Conservation (phyloP, 2,797 vertebrate species). For the Neopelma chrysocephalum region DNA sequence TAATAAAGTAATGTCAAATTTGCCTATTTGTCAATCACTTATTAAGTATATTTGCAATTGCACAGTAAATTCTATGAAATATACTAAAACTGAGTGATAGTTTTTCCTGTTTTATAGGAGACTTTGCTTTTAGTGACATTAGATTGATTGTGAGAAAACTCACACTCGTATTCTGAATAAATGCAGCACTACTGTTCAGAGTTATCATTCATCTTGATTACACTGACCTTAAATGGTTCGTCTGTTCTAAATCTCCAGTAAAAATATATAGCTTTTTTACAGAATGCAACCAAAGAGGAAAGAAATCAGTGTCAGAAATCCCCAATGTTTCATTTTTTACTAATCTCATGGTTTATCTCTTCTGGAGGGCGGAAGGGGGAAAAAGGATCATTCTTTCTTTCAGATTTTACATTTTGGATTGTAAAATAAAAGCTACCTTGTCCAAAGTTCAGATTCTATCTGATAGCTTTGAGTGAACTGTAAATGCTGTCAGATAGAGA, state of each 20-base stretch:
- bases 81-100: not conserved
- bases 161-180: not conserved
- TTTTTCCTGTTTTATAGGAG: constrained; percentile 14
- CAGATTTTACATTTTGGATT: not conserved
- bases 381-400: not conserved
- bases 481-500: not conserved
- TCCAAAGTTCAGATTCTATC: not conserved
- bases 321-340: not conserved
- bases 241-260: constrained; percentile 46
- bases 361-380: too few species aligned
- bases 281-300: not conserved
- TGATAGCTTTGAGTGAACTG: not conserved
- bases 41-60: constrained; percentile 5
- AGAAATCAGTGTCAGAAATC: not conserved
- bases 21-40: constrained; percentile 9
- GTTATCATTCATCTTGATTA: constrained; percentile 39
- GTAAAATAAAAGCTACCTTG: not conserved
- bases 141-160: not conserved
- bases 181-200: not conserved
- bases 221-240: not conserved
- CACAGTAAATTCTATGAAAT: not conserved
- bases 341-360: not conserved
- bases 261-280: not conserved
- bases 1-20: not conserved
- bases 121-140: not conserved